Evolutionary conservation across 2,888 invertebrate species (phyloP).

Genomic region (Ptychoptera contaminata): DNA sequence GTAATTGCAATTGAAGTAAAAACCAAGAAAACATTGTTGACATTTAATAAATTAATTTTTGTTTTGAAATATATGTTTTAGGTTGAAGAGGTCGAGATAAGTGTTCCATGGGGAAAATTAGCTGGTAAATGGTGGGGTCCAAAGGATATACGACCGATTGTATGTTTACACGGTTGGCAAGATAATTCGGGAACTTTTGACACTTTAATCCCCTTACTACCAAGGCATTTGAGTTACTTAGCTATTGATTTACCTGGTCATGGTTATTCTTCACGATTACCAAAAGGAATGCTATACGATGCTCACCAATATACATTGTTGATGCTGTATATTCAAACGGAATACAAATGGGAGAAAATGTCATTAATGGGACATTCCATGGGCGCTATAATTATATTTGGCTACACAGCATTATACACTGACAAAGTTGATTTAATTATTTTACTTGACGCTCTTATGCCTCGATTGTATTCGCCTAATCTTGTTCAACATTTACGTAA

Average conservation of each 20-base stretch:
- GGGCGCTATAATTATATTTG: slow-evolving; percentile 43
- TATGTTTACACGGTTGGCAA: slow-evolving; percentile 62
- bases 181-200: slow-evolving; percentile 67
- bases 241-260: slow-evolving; percentile 56
- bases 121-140: slow-evolving; percentile 57
- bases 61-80: slow-evolving; percentile 12
- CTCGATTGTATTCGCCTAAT: slow-evolving; percentile 10
- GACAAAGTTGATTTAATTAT: slow-evolving; percentile 31
- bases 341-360: slow-evolving; percentile 52
- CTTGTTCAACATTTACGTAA: too few relatives aligned
- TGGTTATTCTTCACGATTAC: slow-evolving; percentile 51
- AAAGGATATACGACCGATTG: slow-evolving; percentile 42
- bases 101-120: slow-evolving; percentile 51
- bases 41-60: too few relatives aligned
- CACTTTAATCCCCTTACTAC: slow-evolving; percentile 45
- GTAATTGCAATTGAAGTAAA: too few relatives aligned
- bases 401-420: slow-evolving; percentile 44
- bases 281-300: slow-evolving; percentile 39
- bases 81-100: slow-evolving; percentile 46
- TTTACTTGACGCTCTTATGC: slow-evolving; percentile 23
- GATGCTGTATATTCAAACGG: slow-evolving; percentile 38
- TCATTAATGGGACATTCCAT: slow-evolving; percentile 53
- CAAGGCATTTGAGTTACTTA: slow-evolving; percentile 33
- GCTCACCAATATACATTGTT: slow-evolving; percentile 29
- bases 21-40: too few relatives aligned